These are phyloP conservation scores for Eledona agricola DNA, from an alignment of 2,888 invertebrate species.

Conservation along the genomic window DNA sequence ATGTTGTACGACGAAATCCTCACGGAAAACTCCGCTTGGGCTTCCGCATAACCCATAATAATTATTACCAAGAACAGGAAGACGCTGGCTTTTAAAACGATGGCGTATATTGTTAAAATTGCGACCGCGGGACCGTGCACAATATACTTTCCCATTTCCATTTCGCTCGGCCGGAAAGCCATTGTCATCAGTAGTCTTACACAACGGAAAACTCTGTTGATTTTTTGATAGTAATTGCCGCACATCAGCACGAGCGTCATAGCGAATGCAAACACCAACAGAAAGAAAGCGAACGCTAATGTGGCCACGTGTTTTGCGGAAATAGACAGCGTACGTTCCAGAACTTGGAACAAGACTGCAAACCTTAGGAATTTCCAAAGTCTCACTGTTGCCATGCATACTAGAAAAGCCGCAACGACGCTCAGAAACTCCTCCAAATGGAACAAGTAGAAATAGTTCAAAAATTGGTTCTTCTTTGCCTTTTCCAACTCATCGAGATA, in stretches of 20 bases:
- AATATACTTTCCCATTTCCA: neutral
- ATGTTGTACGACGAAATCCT: slow-evolving; percentile 40
- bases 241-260: neutral
- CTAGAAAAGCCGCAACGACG: slow-evolving; percentile 44
- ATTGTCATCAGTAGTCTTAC: neutral
- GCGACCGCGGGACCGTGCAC: neutral
- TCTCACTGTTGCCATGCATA: slow-evolving; percentile 50
- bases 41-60: slow-evolving; percentile 43
- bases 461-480: slow-evolving; percentile 49
- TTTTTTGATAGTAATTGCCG: neutral
- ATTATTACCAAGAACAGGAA: slow-evolving; percentile 47
- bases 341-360: slow-evolving; percentile 46
- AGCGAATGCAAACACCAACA: neutral
- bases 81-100: neutral
- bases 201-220: neutral
- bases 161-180: neutral
- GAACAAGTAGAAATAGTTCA: slow-evolving; percentile 50
- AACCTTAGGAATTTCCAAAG: slow-evolving; percentile 53
- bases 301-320: slow-evolving; percentile 40
- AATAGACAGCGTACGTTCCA: slow-evolving; percentile 47
- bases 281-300: too few relatives aligned
- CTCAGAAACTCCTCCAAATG: slow-evolving; percentile 45
- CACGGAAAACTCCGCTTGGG: slow-evolving; percentile 44
- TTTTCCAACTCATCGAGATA: slow-evolving; percentile 43
- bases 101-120: neutral